Base-by-base conservation (phyloP, 2,797 vertebrate genomes). In the Pseudomugil gertrudae region DNA sequence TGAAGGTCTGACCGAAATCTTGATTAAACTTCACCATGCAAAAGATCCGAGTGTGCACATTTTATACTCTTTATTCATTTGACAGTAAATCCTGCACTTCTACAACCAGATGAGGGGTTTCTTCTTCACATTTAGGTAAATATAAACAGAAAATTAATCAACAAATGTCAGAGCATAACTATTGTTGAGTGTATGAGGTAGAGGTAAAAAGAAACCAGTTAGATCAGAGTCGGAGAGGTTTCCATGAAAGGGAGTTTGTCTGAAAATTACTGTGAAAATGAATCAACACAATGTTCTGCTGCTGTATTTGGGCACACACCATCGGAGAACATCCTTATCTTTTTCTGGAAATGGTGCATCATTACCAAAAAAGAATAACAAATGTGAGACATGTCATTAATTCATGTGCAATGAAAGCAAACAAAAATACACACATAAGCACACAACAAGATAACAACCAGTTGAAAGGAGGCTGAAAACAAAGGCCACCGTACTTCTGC, bases 311-410 rank as follows among this genome's bases (percentile, higher is more conserved):
- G 29, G 59, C 23, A 63, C 73, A 63, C 0, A 1, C 1, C 17
- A 32, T 77, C 63, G 63, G 33, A 35, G 5, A 47, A 5, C 26
- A 3, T 2, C 1, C 15, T 55, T 71, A 71, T 79, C 76, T 60
- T 32, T 21, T 3, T 36, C 1, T 26, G 5, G 1, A 7, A 2
- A 3, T 8, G 47, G 3, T 2, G 33, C 9, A 8, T 75, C 61
- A 33, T 71, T 30, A 5, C 7, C 23, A 1, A 0, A 57, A 24
- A 72, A 63, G 70, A 72, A 79, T 76, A 67, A 55, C n/a, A 35
- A 53, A 55, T 3, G 3, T 57, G 67, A 63, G 5, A 60, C 66
- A 65, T 51, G 52, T 26, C 29, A 19, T 3, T 4, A 33, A 15
- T 47, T 7, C 4, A 5, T 2, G n/a, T 30, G 2, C 40, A 29